Evolutionary conservation across 2,888 invertebrate genomes (phyloP).

Genomic region (Reticulitermes lucifugus): DNA sequence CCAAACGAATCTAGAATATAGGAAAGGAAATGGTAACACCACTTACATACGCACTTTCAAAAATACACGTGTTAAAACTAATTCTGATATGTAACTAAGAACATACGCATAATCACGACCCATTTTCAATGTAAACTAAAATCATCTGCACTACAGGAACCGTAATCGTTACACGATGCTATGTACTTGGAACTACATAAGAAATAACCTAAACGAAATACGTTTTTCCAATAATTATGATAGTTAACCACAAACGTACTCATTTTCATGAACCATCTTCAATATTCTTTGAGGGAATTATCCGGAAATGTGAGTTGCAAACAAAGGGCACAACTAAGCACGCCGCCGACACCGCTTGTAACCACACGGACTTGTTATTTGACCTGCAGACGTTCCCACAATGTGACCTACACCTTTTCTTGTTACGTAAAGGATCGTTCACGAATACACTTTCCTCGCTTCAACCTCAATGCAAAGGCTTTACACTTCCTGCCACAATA

Average conservation of each 20-base stretch:
- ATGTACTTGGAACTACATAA: no score
- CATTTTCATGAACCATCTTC: constrained; percentile 42
- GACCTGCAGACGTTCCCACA: background rate
- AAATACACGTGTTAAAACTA: background rate
- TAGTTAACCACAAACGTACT: constrained; percentile 24
- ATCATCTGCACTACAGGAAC: no score
- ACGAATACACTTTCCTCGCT: background rate
- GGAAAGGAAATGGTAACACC: background rate
- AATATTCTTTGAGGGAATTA: background rate
- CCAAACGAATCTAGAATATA: background rate
- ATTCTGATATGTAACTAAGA: background rate
- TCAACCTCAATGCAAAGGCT: background rate
- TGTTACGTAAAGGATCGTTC: background rate
- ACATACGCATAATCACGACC: constrained; percentile 41
- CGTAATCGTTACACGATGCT: no score
- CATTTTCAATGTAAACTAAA: background rate
- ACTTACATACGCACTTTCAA: background rate
- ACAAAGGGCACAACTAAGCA: background rate
- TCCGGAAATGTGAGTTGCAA: background rate
- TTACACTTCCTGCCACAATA: background rate
- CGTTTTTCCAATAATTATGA: background rate
- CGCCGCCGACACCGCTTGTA: background rate
- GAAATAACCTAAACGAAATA: no score
- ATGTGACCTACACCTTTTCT: background rate
- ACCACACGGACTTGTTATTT: background rate